Evolutionary conservation across 2,797 vertebrate species (phyloP), one percentile per base, ranked within the genome.

Genomic region (Merluccius polli): DNA sequence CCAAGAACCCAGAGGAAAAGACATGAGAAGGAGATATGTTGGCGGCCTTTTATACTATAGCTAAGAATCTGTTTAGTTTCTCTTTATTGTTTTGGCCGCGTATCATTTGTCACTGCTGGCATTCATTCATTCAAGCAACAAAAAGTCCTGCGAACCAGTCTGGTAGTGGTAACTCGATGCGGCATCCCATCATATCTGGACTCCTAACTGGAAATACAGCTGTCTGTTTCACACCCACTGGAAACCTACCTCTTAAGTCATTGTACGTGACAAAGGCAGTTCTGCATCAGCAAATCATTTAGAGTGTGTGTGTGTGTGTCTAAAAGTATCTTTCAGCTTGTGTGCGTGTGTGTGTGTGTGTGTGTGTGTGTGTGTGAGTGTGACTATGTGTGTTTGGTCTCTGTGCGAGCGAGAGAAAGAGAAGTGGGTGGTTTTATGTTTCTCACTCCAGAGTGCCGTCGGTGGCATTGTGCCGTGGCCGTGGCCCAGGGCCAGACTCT

Each of bases 191-290:
- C 79, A 79, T 86, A 81, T 87, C 84, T 84, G 85, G 75, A 71
- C 73, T 71, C 70, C 78, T 33, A 59, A 84, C 74, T 87, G 88
- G 85, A 91, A 86, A 87, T 87, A 76, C 85, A 88, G 87, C 87
- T 86, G 85, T 90, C 87, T 84, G 78, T 86, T 85, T 85, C 82
- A 79, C 73, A 72, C 59, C 77, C 73, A 82, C 78, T 78, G 44
- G 82, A 89, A 85, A 78, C 81, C 81, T 80, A 79, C 67, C 83
- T 82, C 75, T 76, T 32, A 31, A 38, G 70, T 77, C 77, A 87
- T 91, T 92, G 88, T 91, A 65, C 76, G 41, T 65, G 41, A 93
- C 88, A 91, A 89, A 89, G 84, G 87, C 67, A 30, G 27, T 69
- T 30, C 52, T 59, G 52, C 52, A 59, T 59, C 52, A 59, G 52